Percentiles rank a stretch among this genome's conserved stretches.
phyloP scores from a whole-genome alignment of 1,140 invertebrate species.

The Parasteatoda tepidariorum region DNA sequence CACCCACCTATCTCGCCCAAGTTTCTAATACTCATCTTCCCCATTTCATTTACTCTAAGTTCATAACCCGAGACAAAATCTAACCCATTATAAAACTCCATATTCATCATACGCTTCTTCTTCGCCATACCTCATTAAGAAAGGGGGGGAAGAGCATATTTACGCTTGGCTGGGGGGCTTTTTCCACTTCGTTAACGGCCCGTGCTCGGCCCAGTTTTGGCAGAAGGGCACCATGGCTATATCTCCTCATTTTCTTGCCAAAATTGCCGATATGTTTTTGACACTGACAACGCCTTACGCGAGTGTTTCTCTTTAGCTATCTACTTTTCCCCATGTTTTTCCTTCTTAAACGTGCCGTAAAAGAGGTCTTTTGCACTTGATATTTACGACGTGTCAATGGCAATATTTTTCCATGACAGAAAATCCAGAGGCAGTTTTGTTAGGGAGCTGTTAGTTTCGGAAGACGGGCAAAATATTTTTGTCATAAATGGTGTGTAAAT shows the following conservation, averaged over 20 bases:
- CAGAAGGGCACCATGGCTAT: constrained; percentile 20
- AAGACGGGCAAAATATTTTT: not conserved
- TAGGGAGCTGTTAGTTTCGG: too few species aligned
- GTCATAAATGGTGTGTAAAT: not conserved
- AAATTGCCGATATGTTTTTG: not conserved
- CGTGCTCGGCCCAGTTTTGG: not conserved
- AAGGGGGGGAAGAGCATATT: constrained; percentile 14
- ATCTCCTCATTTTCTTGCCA: constrained; percentile 1
- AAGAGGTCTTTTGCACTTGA: not conserved
- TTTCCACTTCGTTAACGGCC: constrained; percentile 41
- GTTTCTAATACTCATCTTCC: not conserved
- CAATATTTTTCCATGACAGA: not conserved
- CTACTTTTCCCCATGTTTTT: too few species aligned
- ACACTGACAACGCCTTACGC: not conserved
- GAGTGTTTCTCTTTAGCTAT: too few species aligned
- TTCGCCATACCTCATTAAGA: constrained; percentile 43
- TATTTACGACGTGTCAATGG: not conserved
- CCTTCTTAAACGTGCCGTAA: not conserved
- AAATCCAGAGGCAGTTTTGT: not conserved
- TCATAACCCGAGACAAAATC: constrained; percentile 40
- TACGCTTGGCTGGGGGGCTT: constrained; percentile 52
- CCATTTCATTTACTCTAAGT: not conserved
- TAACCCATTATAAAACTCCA: constrained; percentile 36
- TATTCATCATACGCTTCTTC: constrained; percentile 26
- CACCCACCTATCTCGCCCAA: too few species aligned